Percentiles rank a stretch among this genome's conserved stretches.
Conservation (phyloP, 2,113 vertebrate genomes). For the Gymnorhina tibicen region DNA sequence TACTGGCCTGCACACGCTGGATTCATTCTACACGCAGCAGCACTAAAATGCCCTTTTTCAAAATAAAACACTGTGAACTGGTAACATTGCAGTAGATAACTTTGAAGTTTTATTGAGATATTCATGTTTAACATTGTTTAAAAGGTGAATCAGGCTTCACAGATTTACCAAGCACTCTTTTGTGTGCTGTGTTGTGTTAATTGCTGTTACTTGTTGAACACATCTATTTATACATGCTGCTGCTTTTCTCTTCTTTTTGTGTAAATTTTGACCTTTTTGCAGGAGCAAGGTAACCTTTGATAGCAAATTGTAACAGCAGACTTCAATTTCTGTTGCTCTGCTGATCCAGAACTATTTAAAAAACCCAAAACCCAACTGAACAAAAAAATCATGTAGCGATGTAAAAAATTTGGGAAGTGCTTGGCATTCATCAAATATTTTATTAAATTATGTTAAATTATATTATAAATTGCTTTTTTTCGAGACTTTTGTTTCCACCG, state of each 20-base stretch:
- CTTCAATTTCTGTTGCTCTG: not conserved
- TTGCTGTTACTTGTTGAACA: conserved; percentile 39
- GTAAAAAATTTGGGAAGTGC: not conserved
- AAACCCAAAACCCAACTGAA: not conserved
- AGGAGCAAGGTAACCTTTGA: not conserved
- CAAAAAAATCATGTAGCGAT: not conserved
- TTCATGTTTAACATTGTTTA: not conserved
- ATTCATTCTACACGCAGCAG: not conserved
- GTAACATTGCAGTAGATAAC: not conserved
- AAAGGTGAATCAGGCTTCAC: conserved; percentile 3
- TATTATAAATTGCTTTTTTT: not conserved
- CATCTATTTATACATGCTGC: conserved; percentile 54
- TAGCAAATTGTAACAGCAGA: not conserved
- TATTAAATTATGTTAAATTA: not conserved
- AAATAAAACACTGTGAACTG: not conserved
- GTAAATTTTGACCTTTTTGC: conserved; percentile 2
- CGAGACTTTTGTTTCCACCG: not conserved
- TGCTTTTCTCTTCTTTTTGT: conserved; percentile 40
- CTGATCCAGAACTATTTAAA: not conserved
- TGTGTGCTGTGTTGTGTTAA: not conserved
- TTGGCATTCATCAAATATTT: not conserved
- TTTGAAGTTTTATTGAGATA: not conserved
- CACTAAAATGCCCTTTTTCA: not conserved
- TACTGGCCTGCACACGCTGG: rapidly evolving
- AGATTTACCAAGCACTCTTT: conserved; percentile 29